Evolutionary conservation across 1,140 invertebrate genomes (phyloP), one percentile per base, ranked within the genome.

Genomic region (Pemphigus obesinymphae): DNA sequence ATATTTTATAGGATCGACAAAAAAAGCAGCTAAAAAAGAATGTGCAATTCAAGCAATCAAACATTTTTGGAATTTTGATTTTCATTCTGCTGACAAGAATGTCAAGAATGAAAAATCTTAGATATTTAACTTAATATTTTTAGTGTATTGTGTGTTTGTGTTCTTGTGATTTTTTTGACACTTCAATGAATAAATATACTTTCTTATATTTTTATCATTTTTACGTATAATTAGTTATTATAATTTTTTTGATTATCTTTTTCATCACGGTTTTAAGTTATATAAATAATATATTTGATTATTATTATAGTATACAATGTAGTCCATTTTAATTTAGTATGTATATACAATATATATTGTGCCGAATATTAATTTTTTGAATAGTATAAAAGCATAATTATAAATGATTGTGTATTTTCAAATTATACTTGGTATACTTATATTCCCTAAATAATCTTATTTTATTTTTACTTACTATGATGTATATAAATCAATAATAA

Each of bases 11-110:
- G 73, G 73, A 4, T 23, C 29, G 1, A 80, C 76, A 11, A 80
- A 80, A 61, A 80, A 80, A 11, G 55, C 15, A 11, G 76, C 76
- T 31, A 80, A 80, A n/a, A 80, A 63, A 61, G 76, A 80, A 45
- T 80, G 76, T 43, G 37, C 37, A 26, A 80, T 80, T 45, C 23
- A 15, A 61, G 37, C 55, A 15, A 80, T 80, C 13, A 58, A 61
- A 31, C 1, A 48, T 63, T 31, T 61, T 43, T 80, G 76, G 76
- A 3, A 40, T 34, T 80, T 80, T 63, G 76, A 80, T 80, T 80
- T 61, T 8, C n/a, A 63, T 15, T 5, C 76, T 13, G n/a, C 31
- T n/a, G 40, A 26, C 1, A n/a, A 31, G 8, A 17, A 23, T 23
- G n/a, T 11, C 17, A 63, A n/a, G 6, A 34, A 31, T 17, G 29